These are phyloP conservation scores for Norana najaformis DNA, from an alignment of 2,888 invertebrate species.

Conservation along the genomic window DNA sequence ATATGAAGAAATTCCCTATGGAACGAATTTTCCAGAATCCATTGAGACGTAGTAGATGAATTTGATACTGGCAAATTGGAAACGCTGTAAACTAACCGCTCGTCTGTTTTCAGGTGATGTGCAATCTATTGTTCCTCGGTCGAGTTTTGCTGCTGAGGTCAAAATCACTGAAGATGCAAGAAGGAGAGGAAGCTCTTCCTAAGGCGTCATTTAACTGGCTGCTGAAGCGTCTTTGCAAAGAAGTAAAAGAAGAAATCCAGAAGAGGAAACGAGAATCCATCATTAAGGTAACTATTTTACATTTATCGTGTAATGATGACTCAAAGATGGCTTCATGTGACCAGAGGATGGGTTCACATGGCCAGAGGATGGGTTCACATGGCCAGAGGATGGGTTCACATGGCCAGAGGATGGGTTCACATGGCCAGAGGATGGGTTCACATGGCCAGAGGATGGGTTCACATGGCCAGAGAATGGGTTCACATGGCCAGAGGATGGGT, in stretches of 20 bases:
- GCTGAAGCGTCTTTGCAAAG: slow-evolving; percentile 73
- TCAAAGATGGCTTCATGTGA: neutral
- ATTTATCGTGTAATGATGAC: neutral
- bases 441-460: too few relatives aligned
- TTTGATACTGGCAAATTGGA: neutral
- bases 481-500: too few relatives aligned
- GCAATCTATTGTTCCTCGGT: slow-evolving; percentile 73
- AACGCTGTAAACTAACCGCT: neutral
- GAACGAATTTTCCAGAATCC: too few relatives aligned
- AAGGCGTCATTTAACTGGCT: slow-evolving; percentile 52
- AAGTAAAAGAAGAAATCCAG: slow-evolving; percentile 79
- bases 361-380: too few relatives aligned
- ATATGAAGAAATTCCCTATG: too few relatives aligned
- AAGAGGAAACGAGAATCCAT: slow-evolving; percentile 70
- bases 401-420: too few relatives aligned
- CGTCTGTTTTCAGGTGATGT: slow-evolving; percentile 53
- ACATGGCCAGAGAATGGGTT: too few relatives aligned
- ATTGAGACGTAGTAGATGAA: too few relatives aligned
- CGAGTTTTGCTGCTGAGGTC: slow-evolving; percentile 61
- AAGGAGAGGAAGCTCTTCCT: slow-evolving; percentile 35
- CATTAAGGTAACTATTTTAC: slow-evolving; percentile 68
- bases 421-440: too few relatives aligned
- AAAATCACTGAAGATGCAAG: slow-evolving; percentile 9
- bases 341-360: too few relatives aligned
- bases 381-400: too few relatives aligned